Conservation (phyloP, 2,797 vertebrate genomes). For the Ptychobarbus kaznakovi region DNA sequence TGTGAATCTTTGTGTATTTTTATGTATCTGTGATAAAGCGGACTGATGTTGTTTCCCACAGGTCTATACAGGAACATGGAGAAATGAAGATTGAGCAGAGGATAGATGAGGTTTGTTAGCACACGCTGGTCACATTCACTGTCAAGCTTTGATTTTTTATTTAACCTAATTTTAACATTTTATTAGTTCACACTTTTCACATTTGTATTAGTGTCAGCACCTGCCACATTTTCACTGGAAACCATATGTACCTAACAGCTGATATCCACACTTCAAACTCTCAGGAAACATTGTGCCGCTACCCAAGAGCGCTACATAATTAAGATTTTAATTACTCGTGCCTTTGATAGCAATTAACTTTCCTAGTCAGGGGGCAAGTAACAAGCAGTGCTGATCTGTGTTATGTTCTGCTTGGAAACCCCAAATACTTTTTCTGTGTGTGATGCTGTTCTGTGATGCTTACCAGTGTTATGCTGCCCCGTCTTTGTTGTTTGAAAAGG, state of each 20-base stretch:
- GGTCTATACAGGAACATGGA: slow-evolving; percentile 92
- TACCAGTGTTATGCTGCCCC: not conserved
- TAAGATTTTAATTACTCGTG: slow-evolving; percentile 30
- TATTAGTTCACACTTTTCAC: not conserved
- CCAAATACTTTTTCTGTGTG: not conserved
- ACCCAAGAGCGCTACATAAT: slow-evolving; percentile 33
- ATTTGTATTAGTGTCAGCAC: not conserved
- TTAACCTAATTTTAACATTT: not conserved
- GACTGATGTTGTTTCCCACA: slow-evolving; percentile 62
- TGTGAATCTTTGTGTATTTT: not conserved
- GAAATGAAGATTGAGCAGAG: slow-evolving; percentile 91
- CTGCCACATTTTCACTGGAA: not conserved
- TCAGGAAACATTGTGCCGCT: not conserved
- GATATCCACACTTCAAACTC: not conserved
- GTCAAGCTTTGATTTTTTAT: not conserved
- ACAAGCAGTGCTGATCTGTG: slow-evolving; percentile 1
- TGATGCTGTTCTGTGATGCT: not conserved
- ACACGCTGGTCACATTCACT: not conserved
- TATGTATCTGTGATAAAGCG: not conserved
- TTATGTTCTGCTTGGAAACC: not conserved
- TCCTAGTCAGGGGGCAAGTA: slow-evolving; percentile 25
- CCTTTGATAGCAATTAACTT: slow-evolving; percentile 41
- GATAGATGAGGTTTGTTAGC: slow-evolving; percentile 92
- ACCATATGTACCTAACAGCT: not conserved
- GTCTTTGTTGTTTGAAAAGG: not conserved